Evolutionary conservation across 2,888 invertebrate species (phyloP), one percentile per base, ranked within the genome.

Genomic region (Drosophila pseudotakahashii): DNA sequence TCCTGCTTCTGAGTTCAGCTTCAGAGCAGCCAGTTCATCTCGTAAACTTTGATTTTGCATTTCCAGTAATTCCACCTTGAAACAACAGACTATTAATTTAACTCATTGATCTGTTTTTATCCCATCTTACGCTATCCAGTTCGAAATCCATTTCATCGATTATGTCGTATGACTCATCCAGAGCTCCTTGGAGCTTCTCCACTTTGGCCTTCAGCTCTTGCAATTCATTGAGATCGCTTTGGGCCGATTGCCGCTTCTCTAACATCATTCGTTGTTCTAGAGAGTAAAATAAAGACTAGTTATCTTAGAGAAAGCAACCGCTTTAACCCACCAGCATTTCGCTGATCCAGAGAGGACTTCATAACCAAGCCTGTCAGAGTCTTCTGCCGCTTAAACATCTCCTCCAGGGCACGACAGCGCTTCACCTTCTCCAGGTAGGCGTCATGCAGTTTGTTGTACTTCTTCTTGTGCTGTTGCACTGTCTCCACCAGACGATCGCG

Each of bases 141-240:
- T 91, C 91, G 68, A 91, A 91, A 68, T 91, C 91, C 81, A 91
- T 89, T 81, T 89, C 91, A 75, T 91, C 91, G 48, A 91, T 91
- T 30, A 90, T 90, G 61, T 91, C 91, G 34, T 87, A 87, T 7
- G 92, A 88, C 67, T 91, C 89, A 37, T 90, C 84, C 14, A 91
- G 63, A 0, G 89, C 83, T 19, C 37, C 66, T 63, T 91, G 85
- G n/a, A 91, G 59, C 53, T 81, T 87, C 0, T 63, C 66, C 58
- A 66, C 54, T 50, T 87, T 66, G 7, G 75, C 68, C 23, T 79
- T 61, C 13, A 89, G 64, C 9, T 81, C 51, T 36, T 72, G 62
- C 16, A 81, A 5, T 23, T 76, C 75, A 19, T 1, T 63, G 42
- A 19, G 44, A 59, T 72, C 26, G 13, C 36, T 57, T 44, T 80